Evolutionary conservation across 2,797 vertebrate species (phyloP), one percentile per base, ranked within the genome.

Genomic region (Bovichtus variegatus): DNA sequence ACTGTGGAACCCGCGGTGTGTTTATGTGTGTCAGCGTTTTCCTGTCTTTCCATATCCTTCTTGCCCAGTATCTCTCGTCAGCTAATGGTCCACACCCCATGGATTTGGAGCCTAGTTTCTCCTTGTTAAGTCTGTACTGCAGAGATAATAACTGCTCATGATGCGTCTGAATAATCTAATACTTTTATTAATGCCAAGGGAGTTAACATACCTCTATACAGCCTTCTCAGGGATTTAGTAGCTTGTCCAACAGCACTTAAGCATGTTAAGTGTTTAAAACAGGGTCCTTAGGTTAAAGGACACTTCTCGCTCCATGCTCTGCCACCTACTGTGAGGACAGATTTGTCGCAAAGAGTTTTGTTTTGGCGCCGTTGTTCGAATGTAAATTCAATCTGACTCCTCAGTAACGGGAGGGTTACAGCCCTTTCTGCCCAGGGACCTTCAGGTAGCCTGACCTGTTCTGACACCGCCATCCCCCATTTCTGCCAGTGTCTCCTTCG

Each of bases 1-100:
- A 89, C 76, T 0, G 13, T 96, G 9, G 92, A 96, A 41, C 94
- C 95, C 0, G 68, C 80, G 96, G 96, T 96, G 80, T 91, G 93
- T 68, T 67, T 18, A 27, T 76, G 10, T 82, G 21, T 75, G 61
- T 58, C 41, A 43, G 34, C 40, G 27, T 27, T 43, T 77, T 76
- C 27, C 25, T 43, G 38, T 21, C 31, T 76, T 38, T 51, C 6
- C 10, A 36, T 62, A 15, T 67, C 10, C 23, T 9, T 29, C 29
- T 55, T 66, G 13, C 13, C 44, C 12, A 47, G 4, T 38, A 40
- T 66, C 40, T 47, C 4, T 36, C 15, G 5, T 46, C 12, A 31
- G 25, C 15, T 65, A 40, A 71, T 59, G 9, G 8, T 57, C n/a
- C 23, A 29, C 12, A 63, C 21, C 46, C 4, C 13, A 25, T 59